These are phyloP conservation scores for Microcebus griseorufus DNA, from an alignment of 2,113 vertebrate genomes.

Conservation along the genomic window DNA sequence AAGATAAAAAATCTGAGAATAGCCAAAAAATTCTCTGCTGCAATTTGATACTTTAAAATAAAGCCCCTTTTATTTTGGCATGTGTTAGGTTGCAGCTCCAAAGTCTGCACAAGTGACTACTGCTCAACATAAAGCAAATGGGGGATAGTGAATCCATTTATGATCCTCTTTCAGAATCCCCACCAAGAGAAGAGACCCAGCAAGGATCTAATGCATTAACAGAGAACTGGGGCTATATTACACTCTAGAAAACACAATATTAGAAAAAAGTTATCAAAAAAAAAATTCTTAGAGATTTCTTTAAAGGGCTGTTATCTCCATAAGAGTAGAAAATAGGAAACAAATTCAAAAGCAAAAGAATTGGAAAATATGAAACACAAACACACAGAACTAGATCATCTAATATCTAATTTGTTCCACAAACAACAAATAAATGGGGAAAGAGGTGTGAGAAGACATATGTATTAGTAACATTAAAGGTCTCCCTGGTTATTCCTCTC, in stretches of 20 bases:
- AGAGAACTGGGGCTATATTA: neutral
- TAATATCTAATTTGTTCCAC: neutral
- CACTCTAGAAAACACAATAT: neutral
- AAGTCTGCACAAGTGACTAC: neutral
- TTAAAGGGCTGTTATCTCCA: neutral
- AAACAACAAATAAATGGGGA: neutral
- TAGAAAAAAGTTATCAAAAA: neutral
- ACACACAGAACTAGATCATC: neutral
- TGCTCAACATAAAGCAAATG: neutral
- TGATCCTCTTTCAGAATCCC: neutral
- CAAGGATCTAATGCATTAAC: neutral
- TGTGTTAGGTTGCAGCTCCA: rapidly evolving
- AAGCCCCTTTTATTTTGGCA: neutral
- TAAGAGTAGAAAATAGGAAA: neutral
- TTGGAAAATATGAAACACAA: neutral
- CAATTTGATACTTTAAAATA: neutral
- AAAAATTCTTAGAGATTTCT: neutral
- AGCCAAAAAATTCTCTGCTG: neutral
- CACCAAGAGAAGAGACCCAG: neutral
- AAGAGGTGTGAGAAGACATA: neutral
- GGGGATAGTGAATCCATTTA: neutral
- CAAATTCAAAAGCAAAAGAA: neutral
- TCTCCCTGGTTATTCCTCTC: neutral
- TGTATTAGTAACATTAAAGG: rapidly evolving
- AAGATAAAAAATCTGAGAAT: neutral